Base-by-base conservation (phyloP, 2,113 vertebrate species). In the Myrmecobius fasciatus region DNA sequence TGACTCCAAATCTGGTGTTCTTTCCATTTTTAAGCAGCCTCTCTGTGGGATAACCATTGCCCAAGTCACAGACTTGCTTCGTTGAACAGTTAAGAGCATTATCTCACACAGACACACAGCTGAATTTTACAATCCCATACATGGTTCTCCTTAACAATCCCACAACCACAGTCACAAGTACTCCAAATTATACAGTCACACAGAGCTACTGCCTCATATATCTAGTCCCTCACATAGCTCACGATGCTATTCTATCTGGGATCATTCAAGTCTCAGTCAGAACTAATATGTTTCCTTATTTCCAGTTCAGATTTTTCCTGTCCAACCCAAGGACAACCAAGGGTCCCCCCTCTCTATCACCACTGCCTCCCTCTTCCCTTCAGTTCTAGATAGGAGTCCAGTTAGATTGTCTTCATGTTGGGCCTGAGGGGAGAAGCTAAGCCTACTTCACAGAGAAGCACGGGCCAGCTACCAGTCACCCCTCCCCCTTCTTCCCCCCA, bases 351-450 rank as follows among this genome's bases (percentile, higher is more conserved):
- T 24, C 53, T 53, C 53, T 53, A 2, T 53, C 53, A 22, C 53
- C 53, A 20, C 20, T 53, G 20, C 24, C 53, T 83, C 67, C n/a
- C 67, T 24, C 36, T 8, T 24, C 8, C 6, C 67, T 7, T n/a
- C 60, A n/a, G 54, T 17, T 75, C 3, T 4, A 67, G 31, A 75
- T 22, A 56, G n/a, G 36, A 75, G 36, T 20, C 17, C 67, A 75
- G 17, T 43, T n/a, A 75, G 67, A 20, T 14, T n/a, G 36, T 17
- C 67, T 92, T 92, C 54, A 91, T 89, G 94, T 95, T 56, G 25
- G 53, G 52, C 48, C 46, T 51, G 92, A 48, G 75, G 28, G 75
- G 93, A 95, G 54, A 0, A 67, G 31, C n/a, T 24, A 25, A 0
- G 0, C 0, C 60, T 36, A 5, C 60, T 67, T 56, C 83, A 83